These are phyloP conservation scores for Lutjanus erythropterus DNA, from an alignment of 2,113 vertebrate species.

Conservation along the genomic window DNA sequence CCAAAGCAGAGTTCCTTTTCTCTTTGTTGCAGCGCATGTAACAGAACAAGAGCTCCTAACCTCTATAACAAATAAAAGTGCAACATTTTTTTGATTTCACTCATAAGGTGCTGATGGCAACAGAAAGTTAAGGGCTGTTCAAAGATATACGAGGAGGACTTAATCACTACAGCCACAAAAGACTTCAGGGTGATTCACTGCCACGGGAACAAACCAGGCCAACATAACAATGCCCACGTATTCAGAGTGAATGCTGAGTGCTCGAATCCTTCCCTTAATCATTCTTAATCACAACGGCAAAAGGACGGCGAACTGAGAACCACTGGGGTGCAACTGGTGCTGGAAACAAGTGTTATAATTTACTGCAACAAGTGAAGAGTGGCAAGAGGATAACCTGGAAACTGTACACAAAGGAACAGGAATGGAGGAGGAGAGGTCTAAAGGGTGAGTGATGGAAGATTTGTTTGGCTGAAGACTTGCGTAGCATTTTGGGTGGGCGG, in stretches of 20 bases:
- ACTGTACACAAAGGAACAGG: background rate
- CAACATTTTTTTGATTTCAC: constrained; percentile 76
- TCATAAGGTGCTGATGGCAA: constrained; percentile 86
- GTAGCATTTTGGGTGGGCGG: constrained; percentile 42
- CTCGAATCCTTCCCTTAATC: constrained; percentile 35
- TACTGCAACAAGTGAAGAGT: constrained; percentile 37
- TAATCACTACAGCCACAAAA: constrained; percentile 12
- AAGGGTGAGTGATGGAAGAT: constrained; percentile 21
- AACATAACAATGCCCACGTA: constrained; percentile 25
- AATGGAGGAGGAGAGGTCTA: background rate
- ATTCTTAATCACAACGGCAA: constrained; percentile 21
- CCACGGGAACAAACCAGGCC: constrained; percentile 40
- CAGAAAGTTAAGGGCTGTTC: constrained; percentile 62
- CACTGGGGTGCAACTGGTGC: constrained; percentile 36
- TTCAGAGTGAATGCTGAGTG: constrained; percentile 18
- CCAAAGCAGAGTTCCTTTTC: constrained; percentile 56
- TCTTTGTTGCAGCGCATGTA: constrained; percentile 69
- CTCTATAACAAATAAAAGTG: constrained; percentile 81
- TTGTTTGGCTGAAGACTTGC: constrained; percentile 61
- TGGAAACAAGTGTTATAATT: constrained; percentile 26
- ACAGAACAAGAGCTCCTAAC: constrained; percentile 71
- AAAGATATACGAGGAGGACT: constrained; percentile 19
- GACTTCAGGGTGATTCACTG: constrained; percentile 46
- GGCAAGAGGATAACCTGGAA: constrained; percentile 45
- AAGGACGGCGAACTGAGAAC: constrained; percentile 28